Base-by-base conservation (phyloP, 30 jellyfish, hydroid and myxozoan species). In the Turritopsis dohrnii region DNA sequence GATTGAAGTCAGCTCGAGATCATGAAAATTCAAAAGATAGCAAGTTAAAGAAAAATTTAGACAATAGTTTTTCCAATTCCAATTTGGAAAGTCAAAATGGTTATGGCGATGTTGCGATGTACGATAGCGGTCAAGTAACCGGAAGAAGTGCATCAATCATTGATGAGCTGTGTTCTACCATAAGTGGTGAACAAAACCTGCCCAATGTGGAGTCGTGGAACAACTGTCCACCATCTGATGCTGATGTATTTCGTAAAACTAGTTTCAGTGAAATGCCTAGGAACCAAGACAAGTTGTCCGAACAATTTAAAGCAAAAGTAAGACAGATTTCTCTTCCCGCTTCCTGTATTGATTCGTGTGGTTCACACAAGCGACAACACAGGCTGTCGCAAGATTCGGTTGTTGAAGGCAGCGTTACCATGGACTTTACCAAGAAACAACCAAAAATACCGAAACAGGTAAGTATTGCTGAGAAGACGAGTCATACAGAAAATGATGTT, bases 1-100 rank as follows among this genome's bases (percentile, higher is more conserved):
- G 98, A 1, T 93, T 96, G 17, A 93, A 91, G 1, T 71, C 85
- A 76, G 98, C 86, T 21, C 82, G 94, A 53, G 86, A 88, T 19
- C 96, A 93, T 85, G 96, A 88, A 25, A 53, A 16, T 52, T 16
- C 31, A 65, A 80, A 80, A 17, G 21, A 23, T 1, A 18, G 7
- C n/a, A 75, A 22, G 0, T 41, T 76, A 4, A 69, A 80, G 22
- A 77, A 60, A 53, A 26, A 7, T 29, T 29, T 28, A 77, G 77
- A 7, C 22, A 9, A 0, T 27, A 69, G 31, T n/a, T n/a, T 23
- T 9, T n/a, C 28, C 9, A 19, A 7, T 69, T 3, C 60, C 5
- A 26, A 31, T 22, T 52, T 72, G 30, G 60, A 23, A 21, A 23
- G 27, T 74, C 52, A 22, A 22, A 74, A 74, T 1, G 65, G 8